Evolutionary conservation across 2,797 vertebrate genomes (phyloP), one percentile per base, ranked within the genome.

Genomic region (Eutrigla gurnardus): DNA sequence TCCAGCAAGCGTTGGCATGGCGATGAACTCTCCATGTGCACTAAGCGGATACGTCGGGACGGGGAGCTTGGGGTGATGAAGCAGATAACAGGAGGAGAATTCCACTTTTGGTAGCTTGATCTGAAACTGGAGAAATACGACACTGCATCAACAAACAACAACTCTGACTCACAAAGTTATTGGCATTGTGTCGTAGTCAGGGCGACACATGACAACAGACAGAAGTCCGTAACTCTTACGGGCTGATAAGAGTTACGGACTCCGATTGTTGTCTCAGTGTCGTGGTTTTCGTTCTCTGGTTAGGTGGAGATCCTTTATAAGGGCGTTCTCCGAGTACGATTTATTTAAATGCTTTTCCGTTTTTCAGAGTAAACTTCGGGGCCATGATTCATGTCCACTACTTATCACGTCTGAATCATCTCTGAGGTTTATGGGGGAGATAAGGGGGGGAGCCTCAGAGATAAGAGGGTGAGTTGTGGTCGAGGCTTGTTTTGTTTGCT

Each of bases 391-490:
- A 61, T 58, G 14, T 14, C 17, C 35, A 61, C 60, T 68, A 80
- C 37, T 73, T 57, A 70, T 36, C 54, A 35, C 4, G 46, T 67
- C 36, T 58, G 42, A 73, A 74, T 82, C 14, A 68, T 75, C 65
- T 65, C 64, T 78, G 70, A 60, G 82, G 71, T 85, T 77, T 81
- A 33, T 57, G 68, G 68, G 15, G 0, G 43, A 75, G 83, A 82
- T 77, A 75, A 69, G 39, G 36, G 18, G 6, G 33, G 25, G 2
- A 3, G 37, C 35, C 35, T 61, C 0, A 2, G 36, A 80, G 84
- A 83, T 82, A 72, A 81, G 80, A 80, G 58, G 66, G 70, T 63
- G 65, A 82, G 57, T 52, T 82, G 72, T 57, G 75, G 62, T 73
- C 65, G 55, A 63, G 54, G 65, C 45, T 64, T 77, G 68, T 84